phyloP scores from a whole-genome alignment of 2,113 vertebrate genomes.

The Hucho hucho region DNA sequence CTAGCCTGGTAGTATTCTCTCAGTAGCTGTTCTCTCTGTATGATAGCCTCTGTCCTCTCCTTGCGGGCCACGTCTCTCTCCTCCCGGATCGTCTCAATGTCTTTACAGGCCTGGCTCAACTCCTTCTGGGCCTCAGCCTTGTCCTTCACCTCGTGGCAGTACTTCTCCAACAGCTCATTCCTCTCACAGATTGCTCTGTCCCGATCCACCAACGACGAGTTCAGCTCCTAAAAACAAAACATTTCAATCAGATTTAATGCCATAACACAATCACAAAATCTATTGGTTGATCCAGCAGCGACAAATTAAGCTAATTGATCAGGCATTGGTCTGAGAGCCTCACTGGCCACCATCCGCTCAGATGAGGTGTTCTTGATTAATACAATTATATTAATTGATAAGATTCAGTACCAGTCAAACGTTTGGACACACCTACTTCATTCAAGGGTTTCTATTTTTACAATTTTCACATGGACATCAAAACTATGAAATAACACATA shows the following conservation, averaged over 20 bases:
- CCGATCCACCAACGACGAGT: slow-evolving; percentile 85
- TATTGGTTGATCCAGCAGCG: no score
- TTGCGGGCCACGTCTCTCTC: slow-evolving; percentile 86
- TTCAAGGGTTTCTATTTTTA: no score
- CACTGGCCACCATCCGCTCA: no score
- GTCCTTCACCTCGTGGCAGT: slow-evolving; percentile 88
- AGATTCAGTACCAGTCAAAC: no score
- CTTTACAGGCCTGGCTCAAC: slow-evolving; percentile 88
- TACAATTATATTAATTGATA: no score
- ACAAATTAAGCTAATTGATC: no score
- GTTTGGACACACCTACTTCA: no score
- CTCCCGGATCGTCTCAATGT: slow-evolving; percentile 86
- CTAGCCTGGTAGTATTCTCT: slow-evolving; percentile 87
- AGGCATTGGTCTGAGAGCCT: no score
- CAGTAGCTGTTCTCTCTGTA: slow-evolving; percentile 86
- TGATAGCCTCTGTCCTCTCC: slow-evolving; percentile 86
- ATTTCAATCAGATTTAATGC: background rate
- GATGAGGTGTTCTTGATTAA: no score
- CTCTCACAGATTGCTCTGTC: slow-evolving; percentile 86
- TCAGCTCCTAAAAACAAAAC: slow-evolving; percentile 71
- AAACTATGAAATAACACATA: no score
- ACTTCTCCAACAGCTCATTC: slow-evolving; percentile 91
- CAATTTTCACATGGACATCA: no score
- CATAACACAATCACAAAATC: background rate
- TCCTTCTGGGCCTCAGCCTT: slow-evolving; percentile 88